These are phyloP conservation scores for Frankliniella intonsa DNA, from an alignment of 2,888 invertebrate genomes.

Conservation along the genomic window DNA sequence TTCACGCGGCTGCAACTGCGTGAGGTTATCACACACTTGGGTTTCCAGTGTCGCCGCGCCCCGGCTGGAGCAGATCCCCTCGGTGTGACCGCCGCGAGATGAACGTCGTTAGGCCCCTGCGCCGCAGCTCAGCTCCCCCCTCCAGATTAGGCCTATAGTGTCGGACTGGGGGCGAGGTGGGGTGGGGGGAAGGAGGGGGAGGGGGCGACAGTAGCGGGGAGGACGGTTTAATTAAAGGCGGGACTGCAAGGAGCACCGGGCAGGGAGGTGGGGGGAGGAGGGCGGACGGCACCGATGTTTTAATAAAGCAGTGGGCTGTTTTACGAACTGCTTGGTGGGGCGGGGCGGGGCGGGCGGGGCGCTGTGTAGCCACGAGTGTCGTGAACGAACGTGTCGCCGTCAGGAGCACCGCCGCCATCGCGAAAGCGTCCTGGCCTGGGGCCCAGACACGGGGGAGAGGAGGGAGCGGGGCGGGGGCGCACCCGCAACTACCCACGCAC, in stretches of 20 bases:
- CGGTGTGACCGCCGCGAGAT: too few species aligned
- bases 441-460: background rate
- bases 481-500: background rate
- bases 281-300: background rate
- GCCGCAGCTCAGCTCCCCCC: too few species aligned
- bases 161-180: background rate
- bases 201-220: background rate
- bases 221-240: slow-evolving; percentile 22
- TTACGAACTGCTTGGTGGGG: background rate
- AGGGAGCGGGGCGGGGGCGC: too few species aligned
- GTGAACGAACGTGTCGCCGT: background rate
- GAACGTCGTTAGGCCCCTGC: too few species aligned
- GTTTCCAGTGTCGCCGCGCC: too few species aligned
- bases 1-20: too few species aligned
- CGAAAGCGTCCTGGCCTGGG: background rate
- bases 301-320: slow-evolving; percentile 16
- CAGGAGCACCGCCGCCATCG: too few species aligned
- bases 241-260: too few species aligned
- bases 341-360: background rate
- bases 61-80: too few species aligned
- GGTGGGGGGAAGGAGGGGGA: background rate
- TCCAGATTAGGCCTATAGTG: too few species aligned
- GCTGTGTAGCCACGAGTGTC: too few species aligned
- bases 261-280: background rate
- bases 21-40: too few species aligned